These are phyloP conservation scores for Dinocampus coccinellae DNA, from an alignment of 2,888 invertebrate species.

Conservation along the genomic window DNA sequence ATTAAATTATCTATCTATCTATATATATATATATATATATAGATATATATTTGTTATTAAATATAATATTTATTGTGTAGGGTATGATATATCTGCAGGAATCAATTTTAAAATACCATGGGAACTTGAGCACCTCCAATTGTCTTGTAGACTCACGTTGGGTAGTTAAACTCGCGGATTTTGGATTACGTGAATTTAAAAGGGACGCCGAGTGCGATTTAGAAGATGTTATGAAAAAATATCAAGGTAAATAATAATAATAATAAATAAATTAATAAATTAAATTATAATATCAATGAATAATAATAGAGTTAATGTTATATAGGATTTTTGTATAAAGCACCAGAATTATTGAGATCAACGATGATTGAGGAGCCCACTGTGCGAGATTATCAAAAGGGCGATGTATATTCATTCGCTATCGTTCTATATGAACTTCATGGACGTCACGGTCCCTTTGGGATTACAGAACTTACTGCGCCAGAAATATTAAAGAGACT, in stretches of 20 bases:
- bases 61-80: conserved; percentile 69
- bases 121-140: conserved; percentile 77
- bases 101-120: conserved; percentile 85
- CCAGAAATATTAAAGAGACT: conserved; percentile 77
- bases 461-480: conserved; percentile 76
- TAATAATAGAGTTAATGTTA: not conserved
- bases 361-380: conserved; percentile 48
- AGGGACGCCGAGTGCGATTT: conserved; percentile 80
- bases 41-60: too few relatives aligned
- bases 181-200: conserved; percentile 90
- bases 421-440: conserved; percentile 91
- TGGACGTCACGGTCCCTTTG: conserved; percentile 88
- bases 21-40: not conserved
- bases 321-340: conserved; percentile 81
- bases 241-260: conserved; percentile 74
- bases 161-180: conserved; percentile 94
- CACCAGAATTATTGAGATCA: conserved; percentile 80
- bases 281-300: not conserved
- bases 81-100: conserved; percentile 93
- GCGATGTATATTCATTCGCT: conserved; percentile 89
- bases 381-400: conserved; percentile 75
- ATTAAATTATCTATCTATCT: too few relatives aligned
- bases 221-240: conserved; percentile 75
- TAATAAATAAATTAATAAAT: conserved; percentile 4
- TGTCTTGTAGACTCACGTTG: conserved; percentile 95